Evolutionary conservation across 2,888 invertebrate species (phyloP).

Genomic region (Tridacna gigas): DNA sequence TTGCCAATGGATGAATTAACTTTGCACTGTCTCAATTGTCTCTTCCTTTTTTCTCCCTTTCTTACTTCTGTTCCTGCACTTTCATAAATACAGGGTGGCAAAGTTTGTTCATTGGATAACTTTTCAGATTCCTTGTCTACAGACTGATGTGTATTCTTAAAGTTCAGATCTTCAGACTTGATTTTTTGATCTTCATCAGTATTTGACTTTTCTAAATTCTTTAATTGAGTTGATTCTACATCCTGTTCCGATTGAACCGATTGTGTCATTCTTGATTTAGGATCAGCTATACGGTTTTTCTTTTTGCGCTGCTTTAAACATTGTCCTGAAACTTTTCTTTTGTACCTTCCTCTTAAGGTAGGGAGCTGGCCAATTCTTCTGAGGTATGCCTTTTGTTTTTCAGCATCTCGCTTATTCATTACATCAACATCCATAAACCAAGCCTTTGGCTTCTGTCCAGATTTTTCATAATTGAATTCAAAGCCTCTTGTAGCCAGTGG

Average conservation of each 20-base stretch:
- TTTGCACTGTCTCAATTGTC: too few relatives aligned
- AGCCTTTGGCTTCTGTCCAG: conserved; percentile 73
- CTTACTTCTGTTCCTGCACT: too few relatives aligned
- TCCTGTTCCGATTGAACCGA: not conserved
- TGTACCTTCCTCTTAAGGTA: conserved; percentile 18
- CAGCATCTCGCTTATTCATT: conserved; percentile 69
- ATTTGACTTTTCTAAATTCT: too few relatives aligned
- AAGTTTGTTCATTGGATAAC: too few relatives aligned
- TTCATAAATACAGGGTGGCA: too few relatives aligned
- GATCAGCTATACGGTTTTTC: conserved; percentile 9
- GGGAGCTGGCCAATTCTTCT: conserved; percentile 37
- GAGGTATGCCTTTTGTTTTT: conserved; percentile 66
- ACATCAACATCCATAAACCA: conserved; percentile 75
- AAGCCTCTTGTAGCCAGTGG: conserved; percentile 75
- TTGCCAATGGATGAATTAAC: too few relatives aligned
- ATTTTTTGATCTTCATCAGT: too few relatives aligned
- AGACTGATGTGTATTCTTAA: too few relatives aligned
- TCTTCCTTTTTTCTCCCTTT: too few relatives aligned
- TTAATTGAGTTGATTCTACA: too few relatives aligned
- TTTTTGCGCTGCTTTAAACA: conserved; percentile 19
- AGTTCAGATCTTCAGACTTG: too few relatives aligned
- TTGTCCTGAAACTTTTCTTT: conserved; percentile 24
- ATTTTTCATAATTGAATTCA: conserved; percentile 74
- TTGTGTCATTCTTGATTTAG: conserved; percentile 8
- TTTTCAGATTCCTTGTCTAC: too few relatives aligned